Evolutionary conservation across 2,797 vertebrate genomes (phyloP).

Genomic region (Acipenser oxyrinchus): DNA sequence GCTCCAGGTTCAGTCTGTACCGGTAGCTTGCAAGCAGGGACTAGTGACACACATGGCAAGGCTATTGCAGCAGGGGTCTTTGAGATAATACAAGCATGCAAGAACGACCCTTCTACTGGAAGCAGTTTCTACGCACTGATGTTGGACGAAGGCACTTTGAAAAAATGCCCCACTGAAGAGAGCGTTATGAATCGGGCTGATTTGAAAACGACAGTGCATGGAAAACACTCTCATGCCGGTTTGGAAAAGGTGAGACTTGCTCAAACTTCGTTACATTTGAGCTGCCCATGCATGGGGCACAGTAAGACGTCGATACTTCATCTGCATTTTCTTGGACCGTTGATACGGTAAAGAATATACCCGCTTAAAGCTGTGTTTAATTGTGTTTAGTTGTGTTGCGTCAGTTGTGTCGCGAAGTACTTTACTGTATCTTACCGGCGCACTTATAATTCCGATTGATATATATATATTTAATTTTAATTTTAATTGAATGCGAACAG

Average conservation of each 20-base stretch:
- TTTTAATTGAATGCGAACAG: too few relatives aligned
- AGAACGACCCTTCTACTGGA: constrained; percentile 30
- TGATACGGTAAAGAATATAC: too few relatives aligned
- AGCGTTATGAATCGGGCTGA: constrained; percentile 36
- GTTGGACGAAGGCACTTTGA: constrained; percentile 39
- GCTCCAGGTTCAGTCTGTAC: constrained; percentile 34
- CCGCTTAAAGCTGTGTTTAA: too few relatives aligned
- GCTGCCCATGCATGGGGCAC: too few relatives aligned
- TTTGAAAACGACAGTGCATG: constrained; percentile 31
- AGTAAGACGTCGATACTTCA: too few relatives aligned
- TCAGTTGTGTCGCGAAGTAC: too few relatives aligned
- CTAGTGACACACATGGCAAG: constrained; percentile 40
- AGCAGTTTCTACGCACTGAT: constrained; percentile 39
- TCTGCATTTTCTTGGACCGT: too few relatives aligned
- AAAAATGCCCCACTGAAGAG: constrained; percentile 36
- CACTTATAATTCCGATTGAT: too few relatives aligned
- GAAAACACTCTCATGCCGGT: constrained; percentile 36
- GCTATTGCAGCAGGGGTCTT: constrained; percentile 33
- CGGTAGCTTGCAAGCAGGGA: constrained; percentile 36
- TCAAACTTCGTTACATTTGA: too few relatives aligned
- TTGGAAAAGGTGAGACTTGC: constrained; percentile 55
- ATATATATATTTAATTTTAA: too few relatives aligned
- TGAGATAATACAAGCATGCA: constrained; percentile 37
- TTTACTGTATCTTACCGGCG: too few relatives aligned
- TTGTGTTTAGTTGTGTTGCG: too few relatives aligned